Conservation (phyloP, 2,888 invertebrate species). For the Rapana venosa region DNA sequence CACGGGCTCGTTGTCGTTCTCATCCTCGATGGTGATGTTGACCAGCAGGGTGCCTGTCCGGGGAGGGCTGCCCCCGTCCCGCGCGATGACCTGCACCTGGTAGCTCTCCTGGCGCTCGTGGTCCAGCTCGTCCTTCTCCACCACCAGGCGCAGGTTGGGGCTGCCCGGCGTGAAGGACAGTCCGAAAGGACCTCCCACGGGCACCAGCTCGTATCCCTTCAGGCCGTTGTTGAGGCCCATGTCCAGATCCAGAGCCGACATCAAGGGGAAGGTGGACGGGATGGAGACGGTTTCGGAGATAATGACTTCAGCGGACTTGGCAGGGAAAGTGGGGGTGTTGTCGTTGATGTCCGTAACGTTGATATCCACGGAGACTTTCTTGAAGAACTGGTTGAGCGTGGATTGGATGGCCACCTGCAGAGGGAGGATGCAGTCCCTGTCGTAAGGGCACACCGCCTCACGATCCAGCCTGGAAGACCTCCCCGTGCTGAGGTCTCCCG, state of each 20-base stretch:
- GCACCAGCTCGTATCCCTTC: conserved; percentile 63
- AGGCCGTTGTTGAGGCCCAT: conserved; percentile 61
- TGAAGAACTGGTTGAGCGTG: conserved; percentile 63
- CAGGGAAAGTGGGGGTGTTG: conserved; percentile 68
- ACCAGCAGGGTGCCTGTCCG: conserved; percentile 58
- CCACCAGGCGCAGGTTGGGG: conserved; percentile 64
- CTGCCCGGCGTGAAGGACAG: conserved; percentile 60
- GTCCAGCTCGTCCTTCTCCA: conserved; percentile 57
- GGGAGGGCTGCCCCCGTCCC: conserved; percentile 67
- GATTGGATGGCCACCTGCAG: conserved; percentile 66
- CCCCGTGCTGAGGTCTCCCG: conserved; percentile 60
- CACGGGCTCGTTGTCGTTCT: conserved; percentile 68
- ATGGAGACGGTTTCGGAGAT: conserved; percentile 64
- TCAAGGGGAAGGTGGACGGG: conserved; percentile 58
- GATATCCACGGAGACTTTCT: conserved; percentile 68
- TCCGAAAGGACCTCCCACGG: conserved; percentile 60
- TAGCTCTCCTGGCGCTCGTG: conserved; percentile 64
- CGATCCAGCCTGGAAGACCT: conserved; percentile 55
- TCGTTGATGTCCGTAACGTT: conserved; percentile 73
- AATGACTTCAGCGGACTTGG: conserved; percentile 54
- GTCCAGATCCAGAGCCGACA: conserved; percentile 68
- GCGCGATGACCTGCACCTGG: conserved; percentile 63
- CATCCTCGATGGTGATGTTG: conserved; percentile 64
- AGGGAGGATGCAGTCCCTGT: conserved; percentile 58
- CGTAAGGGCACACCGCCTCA: conserved; percentile 65